Evolutionary conservation across 23 tunicate genomes (phyloP).

Genomic region (Halocynthia roretzi): DNA sequence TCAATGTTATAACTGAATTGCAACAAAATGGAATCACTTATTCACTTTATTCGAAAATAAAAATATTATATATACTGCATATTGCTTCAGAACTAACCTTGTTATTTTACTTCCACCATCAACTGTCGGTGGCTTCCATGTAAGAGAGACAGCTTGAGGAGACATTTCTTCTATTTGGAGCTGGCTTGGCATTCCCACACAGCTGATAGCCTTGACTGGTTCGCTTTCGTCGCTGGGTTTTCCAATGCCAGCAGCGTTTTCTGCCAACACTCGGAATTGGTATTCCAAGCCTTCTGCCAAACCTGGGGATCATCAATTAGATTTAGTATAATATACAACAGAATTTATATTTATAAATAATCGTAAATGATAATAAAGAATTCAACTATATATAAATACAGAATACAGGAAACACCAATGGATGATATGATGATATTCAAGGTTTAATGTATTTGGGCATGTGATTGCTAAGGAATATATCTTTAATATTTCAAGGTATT

Average conservation of each 20-base stretch:
- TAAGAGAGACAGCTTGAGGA: constrained; percentile 15
- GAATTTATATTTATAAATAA: no score
- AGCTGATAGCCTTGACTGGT: constrained; percentile 18
- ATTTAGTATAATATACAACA: neutral
- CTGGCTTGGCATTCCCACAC: constrained; percentile 42
- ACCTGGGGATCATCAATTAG: neutral
- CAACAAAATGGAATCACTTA: neutral
- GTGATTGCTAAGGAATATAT: neutral
- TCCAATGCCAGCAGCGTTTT: constrained; percentile 62
- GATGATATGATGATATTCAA: neutral
- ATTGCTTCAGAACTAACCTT: neutral
- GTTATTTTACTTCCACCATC: constrained; percentile 43
- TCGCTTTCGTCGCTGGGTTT: constrained; percentile 33
- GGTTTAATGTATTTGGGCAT: neutral
- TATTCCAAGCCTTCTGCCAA: constrained; percentile 42
- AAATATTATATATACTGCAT: neutral
- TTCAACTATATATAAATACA: neutral
- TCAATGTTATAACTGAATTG: constrained; percentile 34
- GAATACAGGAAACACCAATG: no score
- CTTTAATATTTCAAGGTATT: neutral
- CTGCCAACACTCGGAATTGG: constrained; percentile 57
- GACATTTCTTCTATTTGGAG: constrained; percentile 36
- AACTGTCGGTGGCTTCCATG: constrained; percentile 52
- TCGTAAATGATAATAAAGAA: no score
- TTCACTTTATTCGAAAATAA: neutral